Percentiles rank a stretch among this genome's conserved stretches.
These are phyloP conservation scores for Prunella strophiata DNA, from an alignment of 2,797 vertebrate species.

Conservation along the genomic window DNA sequence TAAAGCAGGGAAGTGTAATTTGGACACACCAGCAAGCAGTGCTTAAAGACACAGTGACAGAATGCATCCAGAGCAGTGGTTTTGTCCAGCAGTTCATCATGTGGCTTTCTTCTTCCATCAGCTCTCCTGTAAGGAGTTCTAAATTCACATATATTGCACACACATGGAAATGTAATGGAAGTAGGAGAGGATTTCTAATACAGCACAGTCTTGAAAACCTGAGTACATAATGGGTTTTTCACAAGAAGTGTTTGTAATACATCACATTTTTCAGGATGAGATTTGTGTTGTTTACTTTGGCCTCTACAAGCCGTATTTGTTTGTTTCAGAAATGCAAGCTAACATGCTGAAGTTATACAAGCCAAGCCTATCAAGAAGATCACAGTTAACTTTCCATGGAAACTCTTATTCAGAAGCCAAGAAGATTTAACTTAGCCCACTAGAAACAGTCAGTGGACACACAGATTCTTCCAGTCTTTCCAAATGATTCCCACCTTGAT, in stretches of 20 bases:
- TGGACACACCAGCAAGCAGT: background rate
- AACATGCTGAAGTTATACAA: background rate
- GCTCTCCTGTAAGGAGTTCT: background rate
- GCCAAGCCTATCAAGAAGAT: background rate
- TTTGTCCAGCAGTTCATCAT: background rate
- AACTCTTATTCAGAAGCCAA: background rate
- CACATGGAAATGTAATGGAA: background rate
- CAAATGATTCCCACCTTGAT: background rate
- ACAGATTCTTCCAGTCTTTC: background rate
- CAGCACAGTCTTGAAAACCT: background rate
- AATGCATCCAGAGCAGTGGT: background rate
- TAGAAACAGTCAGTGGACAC: background rate
- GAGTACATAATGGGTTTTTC: background rate
- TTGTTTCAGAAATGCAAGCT: background rate
- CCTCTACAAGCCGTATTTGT: background rate
- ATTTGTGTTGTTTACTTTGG: background rate
- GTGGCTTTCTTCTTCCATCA: constrained; percentile 14
- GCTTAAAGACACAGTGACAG: constrained; percentile 19
- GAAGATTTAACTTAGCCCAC: background rate
- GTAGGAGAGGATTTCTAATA: background rate
- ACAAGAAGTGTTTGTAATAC: background rate
- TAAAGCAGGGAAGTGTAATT: background rate
- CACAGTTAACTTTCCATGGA: background rate
- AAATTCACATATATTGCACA: constrained; percentile 7
- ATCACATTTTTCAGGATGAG: background rate